phyloP scores from a whole-genome alignment of 2,888 invertebrate genomes.

The Drosophila bunnanda region DNA sequence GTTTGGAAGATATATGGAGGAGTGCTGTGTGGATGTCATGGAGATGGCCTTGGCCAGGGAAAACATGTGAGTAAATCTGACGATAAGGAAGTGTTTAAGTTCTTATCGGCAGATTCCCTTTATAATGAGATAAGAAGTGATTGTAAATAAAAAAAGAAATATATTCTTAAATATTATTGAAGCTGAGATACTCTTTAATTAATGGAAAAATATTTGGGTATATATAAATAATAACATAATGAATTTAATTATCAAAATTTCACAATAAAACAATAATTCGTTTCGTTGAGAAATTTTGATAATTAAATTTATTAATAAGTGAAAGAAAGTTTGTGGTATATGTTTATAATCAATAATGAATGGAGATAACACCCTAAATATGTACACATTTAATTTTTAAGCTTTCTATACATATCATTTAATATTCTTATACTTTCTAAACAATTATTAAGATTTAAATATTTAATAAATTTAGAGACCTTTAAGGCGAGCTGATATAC shows the following conservation, averaged over 20 bases:
- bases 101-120: conserved; percentile 1
- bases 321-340: no score
- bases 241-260: no score
- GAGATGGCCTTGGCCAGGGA: conserved; percentile 45
- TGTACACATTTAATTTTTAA: no score
- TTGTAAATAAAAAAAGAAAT: conserved; percentile 19
- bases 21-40: conserved; percentile 56
- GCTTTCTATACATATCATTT: not conserved
- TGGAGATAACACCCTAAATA: no score
- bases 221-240: not conserved
- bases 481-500: conserved; percentile 4
- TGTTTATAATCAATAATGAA: no score
- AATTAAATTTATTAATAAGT: no score
- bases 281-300: no score
- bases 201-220: not conserved
- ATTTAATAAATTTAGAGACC: not conserved
- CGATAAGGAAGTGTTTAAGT: conserved; percentile 18
- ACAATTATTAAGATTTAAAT: not conserved
- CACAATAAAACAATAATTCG: no score
- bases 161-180: not conserved
- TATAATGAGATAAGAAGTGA: conserved; percentile 23
- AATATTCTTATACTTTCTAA: not conserved
- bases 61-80: conserved; percentile 9
- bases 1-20: conserved; percentile 54
- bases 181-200: not conserved